Conservation (phyloP, 2,113 vertebrate species). For the Pantherophis guttatus region DNA sequence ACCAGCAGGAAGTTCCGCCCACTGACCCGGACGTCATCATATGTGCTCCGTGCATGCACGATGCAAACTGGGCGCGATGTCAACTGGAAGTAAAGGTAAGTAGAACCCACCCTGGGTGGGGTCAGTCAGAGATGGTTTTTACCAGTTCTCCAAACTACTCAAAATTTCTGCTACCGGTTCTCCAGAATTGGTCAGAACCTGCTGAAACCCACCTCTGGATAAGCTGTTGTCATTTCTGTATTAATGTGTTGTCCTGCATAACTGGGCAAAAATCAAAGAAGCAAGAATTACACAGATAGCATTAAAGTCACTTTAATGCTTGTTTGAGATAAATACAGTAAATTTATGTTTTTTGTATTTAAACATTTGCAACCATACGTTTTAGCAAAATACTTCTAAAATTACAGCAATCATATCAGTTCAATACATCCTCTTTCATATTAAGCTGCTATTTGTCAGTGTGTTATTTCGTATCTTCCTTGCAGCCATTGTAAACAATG, state of each 20-base stretch:
- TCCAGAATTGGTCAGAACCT: too few species aligned
- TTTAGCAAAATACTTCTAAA: not conserved
- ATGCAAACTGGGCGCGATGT: too few species aligned
- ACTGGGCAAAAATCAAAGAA: not conserved
- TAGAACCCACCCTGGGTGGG: too few species aligned
- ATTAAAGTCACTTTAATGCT: not conserved
- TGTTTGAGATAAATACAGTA: not conserved
- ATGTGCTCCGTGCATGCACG: too few species aligned
- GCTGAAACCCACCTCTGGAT: too few species aligned
- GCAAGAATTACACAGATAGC: not conserved
- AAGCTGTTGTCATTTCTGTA: not conserved
- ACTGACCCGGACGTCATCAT: too few species aligned
- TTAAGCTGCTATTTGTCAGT: not conserved
- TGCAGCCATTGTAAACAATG: not conserved
- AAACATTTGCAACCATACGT: not conserved
- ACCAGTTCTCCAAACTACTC: too few species aligned
- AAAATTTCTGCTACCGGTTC: too few species aligned
- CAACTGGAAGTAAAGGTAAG: too few species aligned
- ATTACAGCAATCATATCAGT: not conserved
- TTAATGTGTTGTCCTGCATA: not conserved
- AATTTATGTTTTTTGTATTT: not conserved
- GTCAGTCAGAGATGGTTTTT: too few species aligned
- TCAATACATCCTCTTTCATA: not conserved
- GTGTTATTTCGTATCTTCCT: not conserved
- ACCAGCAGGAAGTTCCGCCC: too few species aligned